Evolutionary conservation across 2,113 vertebrate genomes (phyloP).

Genomic region (cat (Felis catus)): DNA sequence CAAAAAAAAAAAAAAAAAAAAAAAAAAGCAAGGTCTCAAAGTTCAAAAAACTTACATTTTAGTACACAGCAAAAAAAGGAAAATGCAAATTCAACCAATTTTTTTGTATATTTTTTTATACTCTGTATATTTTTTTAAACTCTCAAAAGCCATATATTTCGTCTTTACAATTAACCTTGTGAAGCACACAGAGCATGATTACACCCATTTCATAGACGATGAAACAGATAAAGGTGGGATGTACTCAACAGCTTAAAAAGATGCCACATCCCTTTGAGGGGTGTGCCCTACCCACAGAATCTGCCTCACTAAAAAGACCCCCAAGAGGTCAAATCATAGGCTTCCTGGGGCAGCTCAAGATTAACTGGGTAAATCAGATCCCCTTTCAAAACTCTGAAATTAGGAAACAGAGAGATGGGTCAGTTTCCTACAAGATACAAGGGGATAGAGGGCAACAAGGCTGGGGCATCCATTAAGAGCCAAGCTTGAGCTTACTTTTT

Average conservation of each 20-base stretch:
- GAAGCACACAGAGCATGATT: background rate
- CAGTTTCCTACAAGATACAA: background rate
- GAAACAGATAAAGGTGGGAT: background rate
- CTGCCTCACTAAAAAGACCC: background rate
- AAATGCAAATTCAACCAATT: background rate
- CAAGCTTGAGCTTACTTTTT: no score
- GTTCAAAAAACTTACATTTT: background rate
- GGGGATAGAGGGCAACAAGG: background rate
- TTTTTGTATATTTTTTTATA: background rate
- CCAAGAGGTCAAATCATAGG: background rate
- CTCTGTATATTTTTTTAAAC: background rate
- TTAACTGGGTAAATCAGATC: background rate
- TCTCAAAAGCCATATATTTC: background rate
- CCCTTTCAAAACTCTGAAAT: constrained; percentile 8
- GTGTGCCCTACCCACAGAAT: background rate
- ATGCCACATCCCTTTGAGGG: background rate
- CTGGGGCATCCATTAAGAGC: no score
- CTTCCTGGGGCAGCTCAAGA: background rate
- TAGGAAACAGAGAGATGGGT: background rate
- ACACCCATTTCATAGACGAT: background rate
- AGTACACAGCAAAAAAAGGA: background rate
- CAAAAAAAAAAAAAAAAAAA: background rate
- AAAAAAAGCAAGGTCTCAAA: background rate
- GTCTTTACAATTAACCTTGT: background rate
- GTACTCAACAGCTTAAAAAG: background rate